Percentiles rank a stretch among this genome's conserved stretches.
phyloP scores from a whole-genome alignment of 2,888 invertebrate species.

The Hedychridium roseum region DNA sequence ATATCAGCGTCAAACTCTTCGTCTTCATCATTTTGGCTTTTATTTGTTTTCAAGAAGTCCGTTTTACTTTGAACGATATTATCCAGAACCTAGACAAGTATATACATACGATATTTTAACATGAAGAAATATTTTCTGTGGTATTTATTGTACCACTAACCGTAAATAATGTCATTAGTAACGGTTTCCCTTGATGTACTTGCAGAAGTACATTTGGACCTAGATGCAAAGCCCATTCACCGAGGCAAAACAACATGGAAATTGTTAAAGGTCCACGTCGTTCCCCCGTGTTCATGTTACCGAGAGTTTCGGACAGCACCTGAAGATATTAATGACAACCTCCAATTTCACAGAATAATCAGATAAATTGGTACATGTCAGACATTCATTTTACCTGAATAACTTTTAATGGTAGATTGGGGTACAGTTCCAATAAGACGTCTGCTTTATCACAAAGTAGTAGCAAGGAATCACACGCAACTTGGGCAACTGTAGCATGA shows the following conservation, averaged over 20 bases:
- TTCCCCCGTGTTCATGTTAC: slow-evolving; percentile 64
- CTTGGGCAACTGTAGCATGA: slow-evolving; percentile 76
- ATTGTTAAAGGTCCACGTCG: slow-evolving; percentile 72
- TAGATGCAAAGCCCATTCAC: slow-evolving; percentile 93
- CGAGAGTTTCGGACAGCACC: slow-evolving; percentile 66
- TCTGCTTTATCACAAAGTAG: slow-evolving; percentile 83
- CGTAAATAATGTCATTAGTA: slow-evolving; percentile 77
- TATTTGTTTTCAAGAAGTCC: slow-evolving; percentile 33
- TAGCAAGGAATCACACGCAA: slow-evolving; percentile 82
- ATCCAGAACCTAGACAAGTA: slow-evolving; percentile 51
- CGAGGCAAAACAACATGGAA: slow-evolving; percentile 86
- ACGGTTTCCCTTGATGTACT: slow-evolving; percentile 66
- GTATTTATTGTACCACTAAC: slow-evolving; percentile 61
- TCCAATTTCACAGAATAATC: neutral
- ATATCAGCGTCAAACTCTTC: slow-evolving; percentile 78
- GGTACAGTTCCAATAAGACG: slow-evolving; percentile 75
- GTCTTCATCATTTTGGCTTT: slow-evolving; percentile 55
- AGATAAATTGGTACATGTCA: neutral
- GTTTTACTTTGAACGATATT: slow-evolving; percentile 57
- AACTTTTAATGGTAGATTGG: slow-evolving; percentile 74
- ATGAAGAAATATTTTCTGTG: neutral
- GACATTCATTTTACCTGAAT: slow-evolving; percentile 62
- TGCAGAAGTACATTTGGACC: slow-evolving; percentile 73
- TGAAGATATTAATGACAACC: slow-evolving; percentile 30
- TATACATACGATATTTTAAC: neutral